A percentile compares a stretch with the other conserved stretches of the same genome.
These are phyloP conservation scores for Falco naumanni DNA, from an alignment of 2,797 vertebrate species.

Conservation along the genomic window DNA sequence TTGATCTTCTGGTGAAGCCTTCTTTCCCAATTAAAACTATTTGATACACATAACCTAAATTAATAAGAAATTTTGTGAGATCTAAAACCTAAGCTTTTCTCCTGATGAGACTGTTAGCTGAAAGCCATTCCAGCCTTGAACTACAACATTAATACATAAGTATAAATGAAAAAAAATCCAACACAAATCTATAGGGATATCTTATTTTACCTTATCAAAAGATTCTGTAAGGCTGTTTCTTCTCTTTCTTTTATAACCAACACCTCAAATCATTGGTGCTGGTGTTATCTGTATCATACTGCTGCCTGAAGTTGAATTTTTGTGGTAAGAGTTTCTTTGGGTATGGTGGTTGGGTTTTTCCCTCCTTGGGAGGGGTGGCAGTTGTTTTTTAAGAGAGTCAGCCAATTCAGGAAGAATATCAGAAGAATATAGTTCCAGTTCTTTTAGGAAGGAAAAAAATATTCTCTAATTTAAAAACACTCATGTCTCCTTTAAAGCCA, in stretches of 20 bases:
- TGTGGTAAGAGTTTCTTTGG: fast-evolving
- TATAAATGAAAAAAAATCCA: not conserved
- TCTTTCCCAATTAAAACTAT: not conserved
- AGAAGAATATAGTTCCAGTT: not conserved
- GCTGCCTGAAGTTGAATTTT: not conserved
- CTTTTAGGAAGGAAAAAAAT: not conserved
- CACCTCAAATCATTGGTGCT: not conserved
- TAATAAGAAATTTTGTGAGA: not conserved
- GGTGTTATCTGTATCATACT: not conserved
- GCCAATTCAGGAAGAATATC: not conserved
- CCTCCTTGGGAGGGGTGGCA: fast-evolving
- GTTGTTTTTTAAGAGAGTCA: not conserved
- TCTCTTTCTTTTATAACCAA: not conserved
- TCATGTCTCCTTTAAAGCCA: not conserved
- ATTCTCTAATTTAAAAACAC: not conserved
- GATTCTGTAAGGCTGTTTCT: not conserved
- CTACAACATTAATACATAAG: not conserved
- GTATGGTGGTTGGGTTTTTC: too few species aligned
- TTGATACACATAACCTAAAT: not conserved
- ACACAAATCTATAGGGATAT: not conserved
- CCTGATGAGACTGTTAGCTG: not conserved
- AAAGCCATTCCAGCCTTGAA: not conserved
- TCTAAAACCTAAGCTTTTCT: not conserved
- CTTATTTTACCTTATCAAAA: not conserved
- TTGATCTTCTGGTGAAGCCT: not conserved